Conservation (phyloP, 2,888 invertebrate genomes). For the Campaea margaritaria region DNA sequence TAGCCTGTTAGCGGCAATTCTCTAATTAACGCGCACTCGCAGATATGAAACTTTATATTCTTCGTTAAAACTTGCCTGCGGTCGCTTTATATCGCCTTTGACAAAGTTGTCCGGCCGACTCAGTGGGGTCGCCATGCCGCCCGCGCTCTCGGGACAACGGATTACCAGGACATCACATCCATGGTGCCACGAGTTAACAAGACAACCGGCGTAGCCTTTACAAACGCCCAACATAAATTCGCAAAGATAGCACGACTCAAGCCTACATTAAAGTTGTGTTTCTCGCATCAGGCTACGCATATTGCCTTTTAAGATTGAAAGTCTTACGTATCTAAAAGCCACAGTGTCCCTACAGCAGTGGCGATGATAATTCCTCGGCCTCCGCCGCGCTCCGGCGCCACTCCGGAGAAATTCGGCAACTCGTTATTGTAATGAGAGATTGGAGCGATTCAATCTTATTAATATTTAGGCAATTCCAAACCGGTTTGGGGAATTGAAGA, state of each 20-base stretch:
- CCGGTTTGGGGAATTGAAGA: not conserved
- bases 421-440: slow-evolving; percentile 11
- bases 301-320: no score
- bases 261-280: no score
- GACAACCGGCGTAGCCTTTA: no score
- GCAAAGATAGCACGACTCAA: no score
- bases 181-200: no score
- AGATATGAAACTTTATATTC: slow-evolving; percentile 23
- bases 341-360: not conserved
- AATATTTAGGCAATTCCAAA: slow-evolving; percentile 7
- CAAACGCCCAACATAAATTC: no score
- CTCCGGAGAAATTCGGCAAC: not conserved
- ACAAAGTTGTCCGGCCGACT: slow-evolving; percentile 9
- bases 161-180: no score
- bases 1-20: slow-evolving; percentile 7
- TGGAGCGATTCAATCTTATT: slow-evolving; percentile 11
- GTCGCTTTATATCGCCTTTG: slow-evolving; percentile 17
- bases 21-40: slow-evolving; percentile 17
- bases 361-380: not conserved
- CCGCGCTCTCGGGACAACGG: not conserved
- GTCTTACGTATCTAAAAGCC: not conserved
- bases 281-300: no score
- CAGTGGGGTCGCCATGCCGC: not conserved
- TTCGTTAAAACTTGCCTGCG: slow-evolving; percentile 23
- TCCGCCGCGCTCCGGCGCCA: not conserved